Base-by-base conservation (phyloP, 2,797 vertebrate species). In the Acomys russatus region DNA sequence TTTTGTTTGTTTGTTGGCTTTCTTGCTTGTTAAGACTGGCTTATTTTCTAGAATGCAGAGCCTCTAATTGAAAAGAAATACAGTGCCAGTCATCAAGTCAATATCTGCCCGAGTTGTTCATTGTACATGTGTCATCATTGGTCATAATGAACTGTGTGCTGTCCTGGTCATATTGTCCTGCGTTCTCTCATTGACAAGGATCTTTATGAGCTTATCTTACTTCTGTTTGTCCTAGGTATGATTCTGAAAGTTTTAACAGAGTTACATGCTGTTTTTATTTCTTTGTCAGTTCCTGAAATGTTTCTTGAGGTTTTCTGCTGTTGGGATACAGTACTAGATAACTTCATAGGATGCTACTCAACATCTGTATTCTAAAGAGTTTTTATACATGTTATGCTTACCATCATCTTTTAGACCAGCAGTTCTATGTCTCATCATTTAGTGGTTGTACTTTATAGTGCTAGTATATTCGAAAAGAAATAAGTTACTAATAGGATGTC, bases 241-340 rank as follows among this genome's bases (percentile, higher is more conserved):
- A 76, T 96, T 17, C n/a, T 82, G 49, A 92, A 97, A 85, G 33
- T 74, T 85, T 93, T 92, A 93, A 15, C 89, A 54, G 28, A 74
- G 78, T 78, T 77, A 49, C 77, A 22, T 77, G 51, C 59, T 77
- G 11, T 77, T 88, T 77, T 84, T 78, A 84, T 56, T 23, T 94
- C 15, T 86, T 87, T 88, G 63, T 28, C 85, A 44, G 2, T 95
- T 78, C 73, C 11, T 96, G n/a, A 92, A 91, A 76, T 94, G 1
- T 87, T 35, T 88, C 71, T 89, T 89, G 83, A 87, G 33, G 22
- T 92, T 56, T 82, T 9, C 77, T 92, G 38, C 59, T 88, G 84
- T 96, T 95, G 35, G 80, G 35, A 30, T 79, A 73, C 15, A 92
- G 6, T 66, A 59, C 11, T 63, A 63, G 64, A 22, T 95, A 80